Percentiles rank a stretch among this genome's conserved stretches.
These are phyloP conservation scores for Syrrhaptes paradoxus DNA, from an alignment of 2,113 vertebrate genomes.

Conservation along the genomic window DNA sequence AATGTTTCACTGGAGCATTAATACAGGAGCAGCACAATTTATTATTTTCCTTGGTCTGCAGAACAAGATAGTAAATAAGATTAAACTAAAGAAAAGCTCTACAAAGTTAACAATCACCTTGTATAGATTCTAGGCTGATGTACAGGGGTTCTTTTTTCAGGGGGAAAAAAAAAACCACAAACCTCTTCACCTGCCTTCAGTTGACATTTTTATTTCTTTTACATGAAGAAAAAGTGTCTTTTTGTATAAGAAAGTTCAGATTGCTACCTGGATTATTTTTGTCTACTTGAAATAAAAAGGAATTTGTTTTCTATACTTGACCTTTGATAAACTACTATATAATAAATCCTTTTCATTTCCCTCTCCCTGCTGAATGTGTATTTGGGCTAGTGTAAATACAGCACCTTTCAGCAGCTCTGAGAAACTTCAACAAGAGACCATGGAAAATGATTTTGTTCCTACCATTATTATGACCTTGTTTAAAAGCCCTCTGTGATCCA, in stretches of 20 bases:
- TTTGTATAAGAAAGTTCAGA: slow-evolving; percentile 12
- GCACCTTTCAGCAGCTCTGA: slow-evolving; percentile 10
- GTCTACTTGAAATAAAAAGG: slow-evolving; percentile 58
- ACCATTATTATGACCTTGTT: background rate
- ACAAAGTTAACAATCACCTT: background rate
- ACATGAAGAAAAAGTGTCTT: slow-evolving; percentile 10
- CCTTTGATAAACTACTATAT: slow-evolving; percentile 60
- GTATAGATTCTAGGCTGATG: background rate
- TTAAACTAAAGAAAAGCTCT: slow-evolving; percentile 8
- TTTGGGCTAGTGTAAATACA: slow-evolving; percentile 38
- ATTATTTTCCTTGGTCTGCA: background rate
- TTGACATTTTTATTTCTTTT: slow-evolving; percentile 58
- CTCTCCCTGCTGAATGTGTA: slow-evolving; percentile 22
- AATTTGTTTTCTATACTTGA: slow-evolving; percentile 70
- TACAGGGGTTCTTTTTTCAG: background rate
- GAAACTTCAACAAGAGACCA: slow-evolving; percentile 16
- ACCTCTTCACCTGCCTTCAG: background rate
- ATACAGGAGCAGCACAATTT: background rate
- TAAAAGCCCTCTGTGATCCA: slow-evolving; percentile 12
- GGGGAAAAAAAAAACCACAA: background rate
- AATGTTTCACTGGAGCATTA: background rate
- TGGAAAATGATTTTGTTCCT: slow-evolving; percentile 53
- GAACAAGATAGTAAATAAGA: slow-evolving; percentile 12
- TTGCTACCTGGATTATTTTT: slow-evolving; percentile 45
- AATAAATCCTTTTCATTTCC: slow-evolving; percentile 67